Percentiles rank a stretch among this genome's conserved stretches.
Conservation (phyloP, 2,113 vertebrate genomes). For the Elgaria multicarinata region DNA sequence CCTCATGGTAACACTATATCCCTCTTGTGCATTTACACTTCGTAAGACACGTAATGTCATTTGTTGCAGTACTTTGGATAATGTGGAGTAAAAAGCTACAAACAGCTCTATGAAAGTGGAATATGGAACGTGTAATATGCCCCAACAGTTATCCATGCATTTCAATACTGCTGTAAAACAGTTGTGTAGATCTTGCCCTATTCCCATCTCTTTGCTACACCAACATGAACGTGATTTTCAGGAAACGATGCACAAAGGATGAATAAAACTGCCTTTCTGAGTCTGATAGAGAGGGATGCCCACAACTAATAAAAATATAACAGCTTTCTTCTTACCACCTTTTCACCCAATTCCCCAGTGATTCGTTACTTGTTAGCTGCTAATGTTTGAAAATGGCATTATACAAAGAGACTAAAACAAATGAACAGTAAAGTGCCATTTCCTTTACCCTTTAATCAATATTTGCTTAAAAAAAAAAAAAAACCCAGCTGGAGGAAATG, state of each 20-base stretch:
- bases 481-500: not conserved
- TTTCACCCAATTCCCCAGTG: not conserved
- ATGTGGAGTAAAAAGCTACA: too few relatives aligned
- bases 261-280: not conserved
- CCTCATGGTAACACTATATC: too few relatives aligned
- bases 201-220: not conserved
- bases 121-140: too few relatives aligned
- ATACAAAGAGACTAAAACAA: not conserved
- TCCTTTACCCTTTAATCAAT: not conserved
- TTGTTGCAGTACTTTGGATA: too few relatives aligned
- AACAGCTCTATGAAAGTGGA: too few relatives aligned
- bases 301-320: not conserved
- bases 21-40: too few relatives aligned
- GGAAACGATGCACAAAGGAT: conserved; percentile 2
- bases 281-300: rapidly evolving
- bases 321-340: not conserved
- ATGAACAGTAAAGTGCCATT: conserved; percentile 13
- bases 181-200: too few relatives aligned
- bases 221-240: not conserved
- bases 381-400: conserved; percentile 5
- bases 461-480: not conserved
- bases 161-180: too few relatives aligned
- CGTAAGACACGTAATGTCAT: too few relatives aligned
- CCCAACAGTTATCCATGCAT: too few relatives aligned
- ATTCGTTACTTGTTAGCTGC: not conserved